Conservation (phyloP, 64 coral and sea anemone species). For the Montipora cactus region DNA sequence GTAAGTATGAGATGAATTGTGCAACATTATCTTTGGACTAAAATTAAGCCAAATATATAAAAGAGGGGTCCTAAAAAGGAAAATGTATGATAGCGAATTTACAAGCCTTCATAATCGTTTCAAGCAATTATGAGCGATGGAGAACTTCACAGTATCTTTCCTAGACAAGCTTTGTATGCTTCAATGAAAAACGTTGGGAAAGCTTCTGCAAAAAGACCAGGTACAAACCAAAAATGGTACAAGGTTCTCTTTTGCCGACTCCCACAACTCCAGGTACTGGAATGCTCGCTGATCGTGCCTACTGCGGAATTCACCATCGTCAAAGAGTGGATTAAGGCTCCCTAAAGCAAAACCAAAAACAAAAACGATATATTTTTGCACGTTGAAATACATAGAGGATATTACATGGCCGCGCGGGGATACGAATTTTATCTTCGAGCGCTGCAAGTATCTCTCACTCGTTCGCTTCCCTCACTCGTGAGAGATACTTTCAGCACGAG, state of each 20-base stretch:
- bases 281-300: constrained; percentile 65
- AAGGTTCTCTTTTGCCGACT: constrained; percentile 9
- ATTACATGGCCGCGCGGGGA: too few relatives aligned
- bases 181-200: too few relatives aligned
- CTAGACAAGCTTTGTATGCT: too few relatives aligned
- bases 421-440: too few relatives aligned
- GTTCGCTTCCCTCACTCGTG: too few relatives aligned
- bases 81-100: not conserved
- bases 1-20: not conserved
- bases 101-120: not conserved
- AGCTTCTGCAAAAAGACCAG: not conserved
- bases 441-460: too few relatives aligned
- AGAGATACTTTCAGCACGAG: too few relatives aligned
- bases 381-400: too few relatives aligned
- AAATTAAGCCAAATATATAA: not conserved
- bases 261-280: constrained; percentile 71
- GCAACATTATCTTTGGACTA: not conserved
- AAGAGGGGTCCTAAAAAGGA: not conserved
- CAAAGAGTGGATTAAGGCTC: constrained; percentile 53
- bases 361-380: too few relatives aligned
- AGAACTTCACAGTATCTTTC: not conserved
- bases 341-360: not conserved
- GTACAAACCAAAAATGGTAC: constrained; percentile 48
- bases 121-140: not conserved
- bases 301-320: constrained; percentile 69